Evolutionary conservation across 2,888 invertebrate genomes (phyloP).

Genomic region (Macropis europaea): DNA sequence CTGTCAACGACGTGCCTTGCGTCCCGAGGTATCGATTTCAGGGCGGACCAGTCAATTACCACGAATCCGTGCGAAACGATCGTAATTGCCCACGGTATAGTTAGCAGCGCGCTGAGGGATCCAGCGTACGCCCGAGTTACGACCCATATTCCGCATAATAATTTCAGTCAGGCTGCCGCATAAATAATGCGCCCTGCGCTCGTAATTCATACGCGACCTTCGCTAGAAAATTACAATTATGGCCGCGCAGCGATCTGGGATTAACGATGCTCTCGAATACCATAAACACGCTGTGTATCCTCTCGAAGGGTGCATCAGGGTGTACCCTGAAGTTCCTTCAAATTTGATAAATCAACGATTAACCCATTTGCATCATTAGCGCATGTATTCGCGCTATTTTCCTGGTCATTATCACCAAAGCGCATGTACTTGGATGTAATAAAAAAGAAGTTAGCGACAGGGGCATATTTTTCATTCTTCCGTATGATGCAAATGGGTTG

Average conservation of each 20-base stretch:
- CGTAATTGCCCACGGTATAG: slow-evolving; percentile 29
- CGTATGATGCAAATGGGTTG: no score
- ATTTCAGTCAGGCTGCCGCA: slow-evolving; percentile 40
- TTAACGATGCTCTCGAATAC: slow-evolving; percentile 38
- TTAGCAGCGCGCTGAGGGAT: background rate
- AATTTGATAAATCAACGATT: no score
- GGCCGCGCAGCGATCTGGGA: slow-evolving; percentile 31
- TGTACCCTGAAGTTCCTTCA: no score
- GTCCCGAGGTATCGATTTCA: slow-evolving; percentile 21
- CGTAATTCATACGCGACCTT: slow-evolving; percentile 57
- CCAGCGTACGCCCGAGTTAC: slow-evolving; percentile 45
- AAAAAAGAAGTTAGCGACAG: no score
- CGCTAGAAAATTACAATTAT: slow-evolving; percentile 61
- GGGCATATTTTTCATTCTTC: no score
- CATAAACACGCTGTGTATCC: no score
- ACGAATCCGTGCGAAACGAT: slow-evolving; percentile 32
- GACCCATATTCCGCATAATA: slow-evolving; percentile 50
- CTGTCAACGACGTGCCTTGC: slow-evolving; percentile 20
- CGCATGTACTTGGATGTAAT: no score
- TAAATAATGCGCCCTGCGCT: slow-evolving; percentile 48
- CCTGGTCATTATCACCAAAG: no score
- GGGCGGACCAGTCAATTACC: slow-evolving; percentile 43
- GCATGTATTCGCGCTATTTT: no score
- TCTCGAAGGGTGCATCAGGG: no score
- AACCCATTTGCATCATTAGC: no score